phyloP scores from a whole-genome alignment of 2,113 vertebrate species.

The Mola mola region DNA sequence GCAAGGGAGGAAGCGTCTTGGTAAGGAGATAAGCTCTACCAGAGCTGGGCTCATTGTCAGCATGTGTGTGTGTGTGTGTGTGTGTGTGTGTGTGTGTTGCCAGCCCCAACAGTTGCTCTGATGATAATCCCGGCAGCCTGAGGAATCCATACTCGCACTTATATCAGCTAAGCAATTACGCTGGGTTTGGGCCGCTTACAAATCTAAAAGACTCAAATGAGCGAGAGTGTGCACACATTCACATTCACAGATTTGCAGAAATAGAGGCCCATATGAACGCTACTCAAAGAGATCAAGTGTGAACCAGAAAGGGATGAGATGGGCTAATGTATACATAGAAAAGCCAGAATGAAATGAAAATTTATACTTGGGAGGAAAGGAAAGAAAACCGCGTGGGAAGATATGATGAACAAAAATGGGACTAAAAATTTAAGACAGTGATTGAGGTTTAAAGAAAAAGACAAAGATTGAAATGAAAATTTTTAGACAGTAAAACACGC shows the following conservation, averaged over 20 bases:
- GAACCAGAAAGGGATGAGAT: conserved; percentile 48
- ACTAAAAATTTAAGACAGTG: conserved; percentile 15
- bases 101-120: conserved; percentile 75
- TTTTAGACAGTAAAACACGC: conserved; percentile 37
- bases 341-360: conserved; percentile 41
- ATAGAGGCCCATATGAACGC: conserved; percentile 29
- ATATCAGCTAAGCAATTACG: conserved; percentile 77
- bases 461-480: conserved; percentile 10
- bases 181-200: conserved; percentile 63
- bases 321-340: conserved; percentile 38
- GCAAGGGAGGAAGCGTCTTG: conserved; percentile 76
- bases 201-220: conserved; percentile 58
- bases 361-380: conserved; percentile 24
- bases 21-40: conserved; percentile 79
- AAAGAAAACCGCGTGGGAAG: conserved; percentile 26
- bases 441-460: conserved; percentile 29
- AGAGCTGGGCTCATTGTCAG: conserved; percentile 70
- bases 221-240: conserved; percentile 18
- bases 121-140: conserved; percentile 76
- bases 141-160: conserved; percentile 71
- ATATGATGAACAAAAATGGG: conserved; percentile 35
- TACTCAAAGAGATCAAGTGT: conserved; percentile 50
- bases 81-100: conserved; percentile 43
- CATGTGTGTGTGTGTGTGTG: conserved; percentile 37
- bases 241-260: conserved; percentile 56